A percentile compares a stretch with the other conserved stretches of the same genome.
Evolutionary conservation across 2,113 vertebrate species (phyloP).

Genomic region (Hylia prasina): DNA sequence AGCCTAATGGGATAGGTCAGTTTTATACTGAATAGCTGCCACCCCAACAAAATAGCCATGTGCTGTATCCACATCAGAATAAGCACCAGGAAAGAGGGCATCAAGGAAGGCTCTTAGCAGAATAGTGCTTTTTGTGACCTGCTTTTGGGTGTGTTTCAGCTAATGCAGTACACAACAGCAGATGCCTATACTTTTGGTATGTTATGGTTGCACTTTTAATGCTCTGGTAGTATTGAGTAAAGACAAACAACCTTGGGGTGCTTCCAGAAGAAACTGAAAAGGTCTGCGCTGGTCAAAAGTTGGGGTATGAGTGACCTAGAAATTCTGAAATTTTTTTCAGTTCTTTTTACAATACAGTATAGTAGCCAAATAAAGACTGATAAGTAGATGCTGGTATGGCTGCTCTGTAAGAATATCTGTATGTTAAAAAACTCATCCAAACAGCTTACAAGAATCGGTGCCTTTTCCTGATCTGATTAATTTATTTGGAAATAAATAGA

Average conservation of each 20-base stretch:
- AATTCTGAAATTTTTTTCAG: neutral
- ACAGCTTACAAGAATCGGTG: neutral
- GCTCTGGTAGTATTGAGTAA: neutral
- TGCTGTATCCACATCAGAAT: accelerated
- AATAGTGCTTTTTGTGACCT: neutral
- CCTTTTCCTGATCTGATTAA: neutral
- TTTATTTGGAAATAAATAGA: neutral
- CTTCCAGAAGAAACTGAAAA: neutral
- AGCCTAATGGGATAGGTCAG: neutral
- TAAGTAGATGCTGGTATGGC: neutral
- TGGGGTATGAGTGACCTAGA: neutral
- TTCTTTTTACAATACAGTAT: neutral
- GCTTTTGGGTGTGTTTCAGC: neutral
- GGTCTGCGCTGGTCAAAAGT: neutral
- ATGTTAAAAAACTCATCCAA: neutral
- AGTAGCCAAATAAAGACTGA: neutral
- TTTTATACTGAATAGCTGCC: neutral
- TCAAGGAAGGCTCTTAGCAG: neutral
- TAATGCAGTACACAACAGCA: neutral
- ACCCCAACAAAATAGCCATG: neutral
- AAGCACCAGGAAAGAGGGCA: neutral
- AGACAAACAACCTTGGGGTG: neutral
- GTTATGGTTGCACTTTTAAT: neutral
- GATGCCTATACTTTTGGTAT: neutral
- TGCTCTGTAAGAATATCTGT: neutral